A percentile compares a stretch with the other conserved stretches of the same genome.
phyloP scores from a whole-genome alignment of 2,888 invertebrate species.

The Eudemis profundana region DNA sequence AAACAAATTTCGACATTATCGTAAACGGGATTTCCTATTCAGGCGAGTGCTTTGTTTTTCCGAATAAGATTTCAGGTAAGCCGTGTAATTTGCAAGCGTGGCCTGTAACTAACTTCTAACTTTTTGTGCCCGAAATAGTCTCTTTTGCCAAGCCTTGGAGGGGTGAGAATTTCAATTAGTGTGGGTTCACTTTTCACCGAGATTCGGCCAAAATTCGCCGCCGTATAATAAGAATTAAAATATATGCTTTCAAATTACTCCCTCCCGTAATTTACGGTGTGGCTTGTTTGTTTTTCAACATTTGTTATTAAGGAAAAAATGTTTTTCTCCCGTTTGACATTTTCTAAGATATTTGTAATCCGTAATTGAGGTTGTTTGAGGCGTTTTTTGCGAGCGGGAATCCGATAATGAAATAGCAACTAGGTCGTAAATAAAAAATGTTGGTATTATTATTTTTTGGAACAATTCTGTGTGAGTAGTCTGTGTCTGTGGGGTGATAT shows the following conservation, averaged over 20 bases:
- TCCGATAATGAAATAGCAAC: slow-evolving; percentile 27
- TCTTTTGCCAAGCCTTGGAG: slow-evolving; percentile 12
- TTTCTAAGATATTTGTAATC: slow-evolving; percentile 32
- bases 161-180: slow-evolving; percentile 59
- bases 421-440: slow-evolving; percentile 32
- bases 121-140: slow-evolving; percentile 27
- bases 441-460: slow-evolving; percentile 7
- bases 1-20: slow-evolving; percentile 16
- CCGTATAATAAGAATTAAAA: slow-evolving; percentile 48
- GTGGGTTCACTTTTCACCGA: slow-evolving; percentile 54
- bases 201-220: slow-evolving; percentile 50
- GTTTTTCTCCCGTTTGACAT: slow-evolving; percentile 30
- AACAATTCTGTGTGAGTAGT: background rate
- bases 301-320: slow-evolving; percentile 37
- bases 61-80: slow-evolving; percentile 23
- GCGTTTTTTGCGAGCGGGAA: slow-evolving; percentile 1
- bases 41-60: slow-evolving; percentile 19
- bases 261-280: slow-evolving; percentile 27
- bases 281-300: slow-evolving; percentile 31
- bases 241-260: slow-evolving; percentile 38
- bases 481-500: background rate
- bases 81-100: slow-evolving; percentile 31
- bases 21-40: slow-evolving; percentile 26
- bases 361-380: slow-evolving; percentile 34
- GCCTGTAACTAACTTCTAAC: slow-evolving; percentile 21